Base-by-base conservation (phyloP, 2,888 invertebrate species). In the Trichogramma dendrolimi region DNA sequence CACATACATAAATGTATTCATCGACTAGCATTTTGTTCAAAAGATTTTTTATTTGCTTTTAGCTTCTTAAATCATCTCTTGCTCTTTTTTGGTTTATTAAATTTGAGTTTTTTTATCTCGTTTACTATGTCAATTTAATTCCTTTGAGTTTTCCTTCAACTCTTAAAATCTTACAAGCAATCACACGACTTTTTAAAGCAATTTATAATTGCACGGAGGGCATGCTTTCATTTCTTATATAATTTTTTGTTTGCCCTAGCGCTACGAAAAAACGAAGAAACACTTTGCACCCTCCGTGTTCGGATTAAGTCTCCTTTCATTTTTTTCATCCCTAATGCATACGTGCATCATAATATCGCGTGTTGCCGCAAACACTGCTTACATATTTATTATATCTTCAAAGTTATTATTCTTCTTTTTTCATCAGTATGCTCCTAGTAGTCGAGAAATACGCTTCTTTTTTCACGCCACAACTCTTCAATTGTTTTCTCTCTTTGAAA, bases 381-480 rank as follows among this genome's bases (percentile, higher is more conserved):
- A 14, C 41, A 41, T 47, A 4, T 46, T 57, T 39, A 50, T 55
- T 51, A 44, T 44, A 27, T 42, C 3, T 27, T 27, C 27, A 27
- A 27, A 27, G 27, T 27, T 27, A 27, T 27, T 27, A 2, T 27
- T 27, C 27, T 44, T 14, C 43, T 58, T 58, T 51, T 55, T 48
- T 58, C 56, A 55, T 44, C 27, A 66, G 72, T 72, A 74, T 67
- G 69, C 67, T 69, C 69, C 73, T 74, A 75, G 71, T 74, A 75
- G 73, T 73, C 71, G 72, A 74, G 72, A 71, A 75, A 74, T 73
- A 61, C 60, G 55, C 6, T 14, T 39, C 55, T 40, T 60, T 46
- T 55, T 55, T 64, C 50, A 50, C 63, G 47, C 58, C 43, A 49
- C 42, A 44, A 52, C 42, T 50, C n/a, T 51, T 56, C 51, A 57